phyloP scores from a whole-genome alignment of 2,113 vertebrate species.

The Clarias batrachus region DNA sequence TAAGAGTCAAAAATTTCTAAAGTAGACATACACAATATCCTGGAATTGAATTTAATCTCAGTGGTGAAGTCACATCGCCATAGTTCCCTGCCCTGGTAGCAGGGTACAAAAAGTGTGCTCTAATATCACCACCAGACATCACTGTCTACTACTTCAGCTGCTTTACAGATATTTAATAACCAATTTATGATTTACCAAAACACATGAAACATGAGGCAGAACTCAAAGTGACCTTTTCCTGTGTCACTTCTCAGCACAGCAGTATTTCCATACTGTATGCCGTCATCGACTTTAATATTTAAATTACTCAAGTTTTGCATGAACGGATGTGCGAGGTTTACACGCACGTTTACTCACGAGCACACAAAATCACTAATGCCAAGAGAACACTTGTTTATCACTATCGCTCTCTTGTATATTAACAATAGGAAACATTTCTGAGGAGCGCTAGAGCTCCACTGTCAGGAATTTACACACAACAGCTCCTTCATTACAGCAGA shows the following conservation, averaged over 20 bases:
- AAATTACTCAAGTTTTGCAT: constrained; percentile 15
- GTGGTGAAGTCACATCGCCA: neutral
- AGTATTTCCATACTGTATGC: neutral
- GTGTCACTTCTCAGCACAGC: neutral
- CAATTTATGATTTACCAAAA: neutral
- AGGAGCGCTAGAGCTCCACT: neutral
- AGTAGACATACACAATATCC: too few species aligned
- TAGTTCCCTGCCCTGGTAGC: neutral
- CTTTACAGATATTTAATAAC: neutral
- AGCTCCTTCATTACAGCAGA: neutral
- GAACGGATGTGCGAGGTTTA: neutral
- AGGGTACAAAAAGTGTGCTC: neutral
- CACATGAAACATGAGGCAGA: neutral
- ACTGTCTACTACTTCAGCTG: neutral
- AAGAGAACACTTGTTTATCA: neutral
- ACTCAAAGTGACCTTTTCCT: neutral
- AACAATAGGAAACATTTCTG: neutral
- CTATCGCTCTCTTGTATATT: neutral
- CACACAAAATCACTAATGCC: neutral
- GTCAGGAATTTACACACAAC: neutral
- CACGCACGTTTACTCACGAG: neutral
- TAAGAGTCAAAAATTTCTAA: too few species aligned
- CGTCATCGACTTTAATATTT: neutral
- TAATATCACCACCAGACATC: neutral
- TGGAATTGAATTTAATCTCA: too few species aligned